These are phyloP conservation scores for Platycnemis pennipes DNA, from an alignment of 2,888 invertebrate species.

Conservation along the genomic window DNA sequence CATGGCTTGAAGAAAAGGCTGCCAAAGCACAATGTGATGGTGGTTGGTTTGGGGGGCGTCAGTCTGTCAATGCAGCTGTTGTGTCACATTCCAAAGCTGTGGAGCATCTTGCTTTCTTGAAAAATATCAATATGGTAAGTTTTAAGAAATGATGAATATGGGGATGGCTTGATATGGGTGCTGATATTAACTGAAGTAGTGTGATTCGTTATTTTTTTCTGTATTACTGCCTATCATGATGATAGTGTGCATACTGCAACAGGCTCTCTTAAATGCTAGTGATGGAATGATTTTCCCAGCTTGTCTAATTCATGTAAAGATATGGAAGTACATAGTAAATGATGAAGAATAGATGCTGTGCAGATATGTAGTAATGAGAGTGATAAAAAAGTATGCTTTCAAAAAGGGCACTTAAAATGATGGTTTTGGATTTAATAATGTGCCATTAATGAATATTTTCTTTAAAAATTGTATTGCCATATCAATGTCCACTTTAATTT, in stretches of 20 bases:
- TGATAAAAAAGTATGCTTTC: too few species aligned
- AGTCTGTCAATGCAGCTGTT: slow-evolving; percentile 85
- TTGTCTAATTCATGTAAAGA: too few species aligned
- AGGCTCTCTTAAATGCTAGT: too few species aligned
- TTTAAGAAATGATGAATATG: neutral
- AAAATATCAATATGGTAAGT: slow-evolving; percentile 8
- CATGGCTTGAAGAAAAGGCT: slow-evolving; percentile 61
- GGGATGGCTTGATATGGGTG: neutral
- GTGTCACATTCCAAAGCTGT: slow-evolving; percentile 63
- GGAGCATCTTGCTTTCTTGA: slow-evolving; percentile 43
- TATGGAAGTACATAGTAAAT: too few species aligned
- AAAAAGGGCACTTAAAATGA: too few species aligned
- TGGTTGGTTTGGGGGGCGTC: slow-evolving; percentile 61
- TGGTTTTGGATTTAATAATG: neutral
- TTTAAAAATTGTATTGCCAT: neutral
- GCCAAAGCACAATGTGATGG: slow-evolving; percentile 62
- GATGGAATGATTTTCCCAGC: too few species aligned
- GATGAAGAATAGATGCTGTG: too few species aligned
- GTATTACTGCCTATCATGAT: too few species aligned
- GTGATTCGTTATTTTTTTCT: too few species aligned
- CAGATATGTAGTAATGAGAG: too few species aligned
- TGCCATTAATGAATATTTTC: neutral
- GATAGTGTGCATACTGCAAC: too few species aligned
- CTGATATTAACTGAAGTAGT: too few species aligned
- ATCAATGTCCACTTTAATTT: neutral